These are phyloP conservation scores for Drosophila antonietae DNA, from an alignment of 2,888 invertebrate species.

Conservation along the genomic window DNA sequence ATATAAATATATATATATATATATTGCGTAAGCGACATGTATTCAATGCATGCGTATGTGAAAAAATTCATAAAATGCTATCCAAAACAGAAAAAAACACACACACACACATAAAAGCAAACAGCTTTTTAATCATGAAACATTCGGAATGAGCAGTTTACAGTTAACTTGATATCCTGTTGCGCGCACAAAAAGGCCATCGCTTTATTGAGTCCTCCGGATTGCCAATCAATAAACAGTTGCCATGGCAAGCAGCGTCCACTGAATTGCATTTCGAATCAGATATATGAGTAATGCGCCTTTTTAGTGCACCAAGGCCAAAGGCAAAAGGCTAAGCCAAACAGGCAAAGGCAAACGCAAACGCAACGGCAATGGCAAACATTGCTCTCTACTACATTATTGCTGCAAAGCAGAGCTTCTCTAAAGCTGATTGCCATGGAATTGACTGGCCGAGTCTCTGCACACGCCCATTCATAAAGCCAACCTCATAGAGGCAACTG, in stretches of 20 bases:
- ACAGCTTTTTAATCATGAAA: background rate
- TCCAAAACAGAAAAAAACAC: background rate
- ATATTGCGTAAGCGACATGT: background rate
- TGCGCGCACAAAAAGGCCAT: conserved; percentile 14
- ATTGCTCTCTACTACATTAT: conserved; percentile 13
- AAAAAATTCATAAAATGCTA: conserved; percentile 4
- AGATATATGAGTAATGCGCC: conserved; percentile 17
- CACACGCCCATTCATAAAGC: conserved; percentile 2
- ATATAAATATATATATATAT: background rate
- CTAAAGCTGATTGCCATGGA: conserved; percentile 6
- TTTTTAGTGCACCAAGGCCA: conserved; percentile 3
- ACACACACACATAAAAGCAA: background rate
- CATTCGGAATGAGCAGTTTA: conserved; percentile 18
- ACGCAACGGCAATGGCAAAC: conserved; percentile 8
- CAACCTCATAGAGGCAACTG: conserved; percentile 3
- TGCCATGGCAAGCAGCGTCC: conserved; percentile 28
- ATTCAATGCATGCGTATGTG: background rate
- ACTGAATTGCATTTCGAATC: conserved; percentile 18
- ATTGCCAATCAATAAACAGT: conserved; percentile 27
- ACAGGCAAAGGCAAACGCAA: background rate
- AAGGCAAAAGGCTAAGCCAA: conserved; percentile 7
- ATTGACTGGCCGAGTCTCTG: background rate
- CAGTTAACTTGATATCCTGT: conserved; percentile 12
- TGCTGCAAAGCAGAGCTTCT: background rate
- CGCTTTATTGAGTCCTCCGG: conserved; percentile 16